Percentiles rank a stretch among this genome's conserved stretches.
Conservation (phyloP, 2,797 vertebrate genomes). For the Microhierax caerulescens region DNA sequence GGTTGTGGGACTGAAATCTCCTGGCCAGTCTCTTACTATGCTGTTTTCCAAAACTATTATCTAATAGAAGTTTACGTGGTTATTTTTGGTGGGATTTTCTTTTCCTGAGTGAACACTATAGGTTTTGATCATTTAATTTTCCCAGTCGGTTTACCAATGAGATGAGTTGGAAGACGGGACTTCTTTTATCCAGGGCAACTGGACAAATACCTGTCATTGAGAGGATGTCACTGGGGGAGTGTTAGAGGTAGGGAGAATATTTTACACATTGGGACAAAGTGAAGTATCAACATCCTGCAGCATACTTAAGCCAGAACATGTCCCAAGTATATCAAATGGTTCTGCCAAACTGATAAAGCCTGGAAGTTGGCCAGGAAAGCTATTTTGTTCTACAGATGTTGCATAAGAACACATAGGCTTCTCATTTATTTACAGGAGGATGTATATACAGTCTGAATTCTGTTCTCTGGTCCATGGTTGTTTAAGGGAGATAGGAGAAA, state of each 20-base stretch:
- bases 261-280: slow-evolving; percentile 6
- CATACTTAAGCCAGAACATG: not conserved
- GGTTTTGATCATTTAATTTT: not conserved
- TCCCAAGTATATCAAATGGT: not conserved
- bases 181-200: slow-evolving; percentile 4
- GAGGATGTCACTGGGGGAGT: not conserved
- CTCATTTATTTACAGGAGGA: not conserved
- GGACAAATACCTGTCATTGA: slow-evolving; percentile 17
- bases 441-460: not conserved
- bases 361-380: not conserved
- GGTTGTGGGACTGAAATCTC: not conserved
- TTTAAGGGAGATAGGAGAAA: not conserved
- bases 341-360: slow-evolving; percentile 44
- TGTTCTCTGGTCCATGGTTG: not conserved
- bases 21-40: not conserved
- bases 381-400: not conserved
- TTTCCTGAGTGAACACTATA: not conserved
- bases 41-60: not conserved
- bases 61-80: not conserved
- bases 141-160: not conserved
- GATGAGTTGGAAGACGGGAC: not conserved
- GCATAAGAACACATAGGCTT: not conserved
- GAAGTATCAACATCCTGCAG: not conserved
- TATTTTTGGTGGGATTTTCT: not conserved
- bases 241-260: slow-evolving; percentile 1